Evolutionary conservation across 2,113 vertebrate species (phyloP), one percentile per base, ranked within the genome.

Genomic region (Motacilla tschutschensis): DNA sequence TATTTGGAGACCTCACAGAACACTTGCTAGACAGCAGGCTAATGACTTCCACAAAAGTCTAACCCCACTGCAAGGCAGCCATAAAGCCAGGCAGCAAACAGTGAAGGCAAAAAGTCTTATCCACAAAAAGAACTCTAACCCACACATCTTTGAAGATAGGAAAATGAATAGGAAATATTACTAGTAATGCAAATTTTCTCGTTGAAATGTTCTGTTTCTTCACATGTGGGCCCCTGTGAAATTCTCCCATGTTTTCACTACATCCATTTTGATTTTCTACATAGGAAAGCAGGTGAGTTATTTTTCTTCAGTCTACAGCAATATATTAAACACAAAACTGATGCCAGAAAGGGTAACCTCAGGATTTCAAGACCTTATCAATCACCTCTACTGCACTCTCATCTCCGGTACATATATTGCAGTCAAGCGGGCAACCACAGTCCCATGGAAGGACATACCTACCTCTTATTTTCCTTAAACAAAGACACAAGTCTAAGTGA

Each of bases 221-320:
- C 60, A 89, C 83, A 83, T 41, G 16, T 31, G 29, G 24, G 50
- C 22, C 31, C 33, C 29, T 77, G 21, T 71, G 70, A 77, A 77
- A 84, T 65, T 80, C 70, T n/a, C 69, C 64, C 8, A 12, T 64
- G n/a, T 78, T 89, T 90, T 85, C 91, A 93, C 60, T 79, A 72
- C 38, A 55, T 59, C 41, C 8, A 13, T 36, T 77, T 81, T 79
- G 46, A 60, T 78, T 84, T 69, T 43, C 75, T 85, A 54, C 8
- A 59, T 18, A 53, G 47, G 60, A 90, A 80, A 83, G 18, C 50
- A 53, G 75, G 29, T 0, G 10, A 91, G n/a, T 72, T 67, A 58
- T 60, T 47, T 33, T 83, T 81, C 71, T 85, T 54, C 38, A 76
- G 43, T 44, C 57, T 69, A 64, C 57, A 43, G 26, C 50, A 57